Conservation (phyloP, 2,888 invertebrate genomes). For the Dynastes hyllus region DNA sequence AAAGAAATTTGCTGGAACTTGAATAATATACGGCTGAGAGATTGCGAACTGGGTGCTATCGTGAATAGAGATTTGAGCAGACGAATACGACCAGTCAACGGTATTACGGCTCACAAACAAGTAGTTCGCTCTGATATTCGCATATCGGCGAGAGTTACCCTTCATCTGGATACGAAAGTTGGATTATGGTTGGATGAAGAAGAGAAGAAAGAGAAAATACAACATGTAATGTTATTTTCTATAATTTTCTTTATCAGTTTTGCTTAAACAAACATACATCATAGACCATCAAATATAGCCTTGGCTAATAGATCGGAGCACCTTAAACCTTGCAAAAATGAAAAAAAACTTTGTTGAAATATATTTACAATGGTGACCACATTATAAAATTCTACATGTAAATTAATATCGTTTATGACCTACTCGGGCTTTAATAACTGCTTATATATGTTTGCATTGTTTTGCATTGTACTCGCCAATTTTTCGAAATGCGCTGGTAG, state of each 20-base stretch:
- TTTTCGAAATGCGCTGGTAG: background rate
- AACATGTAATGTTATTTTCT: constrained; percentile 59
- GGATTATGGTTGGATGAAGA: constrained; percentile 82
- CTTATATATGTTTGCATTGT: too few relatives aligned
- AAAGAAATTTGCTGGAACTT: constrained; percentile 99
- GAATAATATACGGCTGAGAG: constrained; percentile 93
- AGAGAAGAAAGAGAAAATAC: constrained; percentile 68
- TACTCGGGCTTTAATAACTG: too few relatives aligned
- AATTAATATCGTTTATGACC: too few relatives aligned
- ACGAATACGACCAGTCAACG: constrained; percentile 93
- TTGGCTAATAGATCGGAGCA: too few relatives aligned
- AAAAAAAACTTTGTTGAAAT: too few relatives aligned
- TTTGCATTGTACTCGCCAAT: background rate
- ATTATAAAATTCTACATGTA: too few relatives aligned
- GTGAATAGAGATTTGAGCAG: constrained; percentile 97
- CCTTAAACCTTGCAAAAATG: too few relatives aligned
- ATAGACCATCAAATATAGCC: background rate
- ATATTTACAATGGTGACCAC: too few relatives aligned
- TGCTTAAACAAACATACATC: background rate
- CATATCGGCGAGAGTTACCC: constrained; percentile 91
- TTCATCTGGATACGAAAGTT: constrained; percentile 90
- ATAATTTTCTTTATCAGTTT: background rate
- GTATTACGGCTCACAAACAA: constrained; percentile 90
- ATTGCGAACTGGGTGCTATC: constrained; percentile 95
- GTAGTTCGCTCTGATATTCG: constrained; percentile 94